These are phyloP conservation scores for Fukomys damarensis DNA, from an alignment of 2,113 vertebrate species.

Conservation along the genomic window DNA sequence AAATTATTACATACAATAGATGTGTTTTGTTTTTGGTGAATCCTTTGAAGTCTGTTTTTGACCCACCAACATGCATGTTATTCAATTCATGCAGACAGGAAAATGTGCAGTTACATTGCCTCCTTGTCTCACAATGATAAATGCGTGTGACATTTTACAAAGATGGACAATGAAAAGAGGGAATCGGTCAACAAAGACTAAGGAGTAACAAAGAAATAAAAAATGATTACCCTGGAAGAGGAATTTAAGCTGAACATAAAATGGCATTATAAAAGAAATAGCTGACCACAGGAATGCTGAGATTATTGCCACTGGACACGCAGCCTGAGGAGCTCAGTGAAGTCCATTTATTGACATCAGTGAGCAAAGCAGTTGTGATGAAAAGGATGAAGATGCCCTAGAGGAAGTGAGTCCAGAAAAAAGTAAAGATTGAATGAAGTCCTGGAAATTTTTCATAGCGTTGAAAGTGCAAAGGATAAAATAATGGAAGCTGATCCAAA, in stretches of 20 bases:
- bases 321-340: neutral
- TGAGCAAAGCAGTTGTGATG: neutral
- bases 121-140: neutral
- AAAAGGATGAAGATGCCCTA: neutral
- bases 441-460: neutral
- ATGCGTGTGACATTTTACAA: neutral
- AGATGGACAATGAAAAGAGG: neutral
- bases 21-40: neutral
- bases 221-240: neutral
- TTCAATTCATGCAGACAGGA: neutral
- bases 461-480: neutral
- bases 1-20: neutral
- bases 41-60: neutral
- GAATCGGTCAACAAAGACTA: neutral
- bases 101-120: neutral
- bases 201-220: neutral
- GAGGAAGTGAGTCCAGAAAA: neutral
- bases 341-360: neutral
- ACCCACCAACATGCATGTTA: neutral
- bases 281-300: neutral
- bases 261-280: neutral
- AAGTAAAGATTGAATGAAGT: neutral
- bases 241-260: neutral
- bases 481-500: neutral
- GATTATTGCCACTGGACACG: neutral